These are phyloP conservation scores for Machimus rusticus DNA, from an alignment of 2,888 invertebrate species.

Conservation along the genomic window DNA sequence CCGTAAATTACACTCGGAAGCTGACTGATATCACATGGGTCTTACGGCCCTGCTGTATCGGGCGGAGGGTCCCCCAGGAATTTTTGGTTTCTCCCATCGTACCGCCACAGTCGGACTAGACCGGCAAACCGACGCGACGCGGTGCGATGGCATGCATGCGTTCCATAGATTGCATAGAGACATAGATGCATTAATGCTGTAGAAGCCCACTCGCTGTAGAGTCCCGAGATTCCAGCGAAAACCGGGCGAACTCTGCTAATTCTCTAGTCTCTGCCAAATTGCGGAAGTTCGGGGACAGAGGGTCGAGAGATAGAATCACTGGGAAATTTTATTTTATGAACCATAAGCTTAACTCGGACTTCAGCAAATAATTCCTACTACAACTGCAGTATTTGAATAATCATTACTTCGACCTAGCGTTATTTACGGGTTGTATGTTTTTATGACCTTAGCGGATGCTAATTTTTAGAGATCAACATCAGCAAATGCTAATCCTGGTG, in stretches of 20 bases:
- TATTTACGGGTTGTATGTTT: neutral
- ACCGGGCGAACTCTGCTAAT: neutral
- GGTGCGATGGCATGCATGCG: neutral
- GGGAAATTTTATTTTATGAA: neutral
- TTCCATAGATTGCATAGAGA: neutral
- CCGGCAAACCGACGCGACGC: neutral
- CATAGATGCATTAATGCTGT: neutral
- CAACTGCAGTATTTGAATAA: neutral
- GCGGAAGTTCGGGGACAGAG: neutral
- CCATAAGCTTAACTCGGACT: neutral
- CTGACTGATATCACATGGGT: conserved; percentile 45
- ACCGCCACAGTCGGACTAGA: neutral
- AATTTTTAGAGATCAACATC: too few species aligned
- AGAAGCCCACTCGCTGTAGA: neutral
- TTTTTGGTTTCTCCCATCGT: neutral
- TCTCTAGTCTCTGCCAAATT: neutral
- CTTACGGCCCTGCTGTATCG: neutral
- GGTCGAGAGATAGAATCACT: neutral
- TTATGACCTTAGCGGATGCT: too few species aligned
- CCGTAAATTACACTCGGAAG: conserved; percentile 49
- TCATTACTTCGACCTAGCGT: neutral
- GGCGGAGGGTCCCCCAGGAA: neutral
- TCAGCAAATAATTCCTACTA: neutral
- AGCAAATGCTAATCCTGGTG: too few species aligned
- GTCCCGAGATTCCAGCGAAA: neutral